Base-by-base conservation (phyloP, 2,888 invertebrate species). In the Cerastoderma edule region DNA sequence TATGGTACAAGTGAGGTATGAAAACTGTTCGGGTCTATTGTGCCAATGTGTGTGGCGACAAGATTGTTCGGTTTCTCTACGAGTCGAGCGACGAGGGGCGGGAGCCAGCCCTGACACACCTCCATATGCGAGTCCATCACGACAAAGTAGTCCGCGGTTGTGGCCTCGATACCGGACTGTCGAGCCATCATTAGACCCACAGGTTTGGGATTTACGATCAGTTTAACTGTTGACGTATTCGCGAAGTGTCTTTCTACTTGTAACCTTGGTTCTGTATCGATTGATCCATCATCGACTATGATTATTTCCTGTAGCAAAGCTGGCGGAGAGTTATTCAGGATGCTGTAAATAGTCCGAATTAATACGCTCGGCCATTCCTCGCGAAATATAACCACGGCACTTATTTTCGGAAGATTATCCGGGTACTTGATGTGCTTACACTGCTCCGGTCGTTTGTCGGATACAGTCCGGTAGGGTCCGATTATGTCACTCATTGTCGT, bases 41-140 rank as follows among this genome's bases (percentile, higher is more conserved):
- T 56, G n/a, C 83, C 85, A 27, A 83, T 73, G 10, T 73, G 72
- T 5, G 85, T 78, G 27, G 70, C 76, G 0, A 83, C 69, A 3
- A 83, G 60, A 32, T 75, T 54, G 33, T 83, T 82, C 2, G 80
- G 76, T 22, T 82, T 53, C 63, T 80, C 66, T 19, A 71, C 64
- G 16, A 85, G 75, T 28, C 83, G 60, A n/a, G 69, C 65, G 24
- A 83, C 16, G n/a, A 83, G 44, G 0, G 83, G 85, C 56, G 83
- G 78, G 10, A 85, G 32, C 85, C 85, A 85, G 2, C 85, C 85
- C 50, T 60, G 27, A 27, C 66, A 57, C 1, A 83, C 75, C 63
- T 85, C 83, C 57, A 83, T 71, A 60, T 85, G 85, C 2, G 81
- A 80, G 66, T 85, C 85, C 54, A 85, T 44, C 5, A 82, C 75